Evolutionary conservation across 2,113 vertebrate genomes (phyloP).

Genomic region (Crocuta crocuta): DNA sequence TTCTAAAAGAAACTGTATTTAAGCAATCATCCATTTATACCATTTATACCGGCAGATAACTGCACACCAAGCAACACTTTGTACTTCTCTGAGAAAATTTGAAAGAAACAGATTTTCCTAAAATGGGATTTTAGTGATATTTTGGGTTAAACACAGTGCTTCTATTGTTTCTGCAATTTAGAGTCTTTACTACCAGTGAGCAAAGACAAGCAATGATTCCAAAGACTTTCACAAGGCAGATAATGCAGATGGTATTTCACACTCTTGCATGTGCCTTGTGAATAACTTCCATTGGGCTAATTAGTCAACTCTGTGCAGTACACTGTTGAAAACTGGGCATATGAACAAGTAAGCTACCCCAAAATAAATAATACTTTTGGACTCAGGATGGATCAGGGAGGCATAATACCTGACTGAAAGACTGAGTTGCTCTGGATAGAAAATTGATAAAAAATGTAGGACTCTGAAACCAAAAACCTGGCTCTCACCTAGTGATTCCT

Average conservation of each 20-base stretch:
- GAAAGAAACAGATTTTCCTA: constrained; percentile 82
- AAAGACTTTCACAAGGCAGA: constrained; percentile 52
- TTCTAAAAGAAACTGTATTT: constrained; percentile 87
- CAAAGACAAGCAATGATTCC: constrained; percentile 55
- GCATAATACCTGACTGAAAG: constrained; percentile 9
- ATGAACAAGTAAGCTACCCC: not conserved
- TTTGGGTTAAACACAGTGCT: constrained; percentile 84
- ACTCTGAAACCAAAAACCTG: constrained; percentile 76
- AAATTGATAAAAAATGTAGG: constrained; percentile 61
- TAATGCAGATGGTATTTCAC: constrained; percentile 34
- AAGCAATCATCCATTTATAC: constrained; percentile 89
- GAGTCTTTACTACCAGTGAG: constrained; percentile 75
- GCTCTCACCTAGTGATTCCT: constrained; percentile 82
- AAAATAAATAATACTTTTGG: constrained; percentile 49
- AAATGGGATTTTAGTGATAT: constrained; percentile 86
- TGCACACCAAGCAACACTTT: constrained; percentile 82
- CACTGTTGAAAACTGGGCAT: constrained; percentile 9
- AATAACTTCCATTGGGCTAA: constrained; percentile 52
- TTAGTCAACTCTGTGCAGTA: not conserved
- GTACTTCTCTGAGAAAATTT: constrained; percentile 83
- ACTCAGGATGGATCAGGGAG: constrained; percentile 21
- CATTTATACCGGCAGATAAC: constrained; percentile 87
- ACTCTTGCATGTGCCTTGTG: not conserved
- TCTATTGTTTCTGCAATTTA: constrained; percentile 79
- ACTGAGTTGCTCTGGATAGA: not conserved